Evolutionary conservation across 2,113 vertebrate species (phyloP).

Genomic region (Datnioides undecimradiatus): DNA sequence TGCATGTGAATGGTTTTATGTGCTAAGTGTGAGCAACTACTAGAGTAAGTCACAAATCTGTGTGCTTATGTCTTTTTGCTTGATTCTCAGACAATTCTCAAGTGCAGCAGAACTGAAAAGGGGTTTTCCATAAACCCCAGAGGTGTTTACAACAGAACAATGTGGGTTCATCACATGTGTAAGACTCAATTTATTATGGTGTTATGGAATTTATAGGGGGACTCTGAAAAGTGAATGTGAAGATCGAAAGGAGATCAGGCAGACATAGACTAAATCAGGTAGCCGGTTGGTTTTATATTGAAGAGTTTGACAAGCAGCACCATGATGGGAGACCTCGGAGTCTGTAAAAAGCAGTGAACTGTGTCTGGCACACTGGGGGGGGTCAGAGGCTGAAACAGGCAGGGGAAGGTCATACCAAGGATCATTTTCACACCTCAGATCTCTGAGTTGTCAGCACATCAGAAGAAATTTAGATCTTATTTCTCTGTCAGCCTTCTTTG

Average conservation of each 20-base stretch:
- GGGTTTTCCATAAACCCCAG: neutral
- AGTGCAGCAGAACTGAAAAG: neutral
- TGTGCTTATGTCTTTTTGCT: too few relatives aligned
- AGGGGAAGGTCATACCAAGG: conserved; percentile 20
- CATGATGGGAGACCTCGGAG: conserved; percentile 40
- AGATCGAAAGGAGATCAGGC: neutral
- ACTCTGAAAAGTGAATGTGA: neutral
- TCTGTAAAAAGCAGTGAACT: conserved; percentile 52
- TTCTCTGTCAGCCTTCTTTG: neutral
- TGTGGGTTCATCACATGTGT: neutral
- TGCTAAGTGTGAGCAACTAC: too few relatives aligned
- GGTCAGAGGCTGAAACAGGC: conserved; percentile 27
- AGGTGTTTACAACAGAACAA: neutral
- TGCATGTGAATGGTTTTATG: too few relatives aligned
- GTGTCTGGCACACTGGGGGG: conserved; percentile 44
- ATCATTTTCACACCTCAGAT: conserved; percentile 20
- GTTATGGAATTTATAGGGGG: neutral
- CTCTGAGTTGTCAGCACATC: conserved; percentile 32
- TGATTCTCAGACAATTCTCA: too few relatives aligned
- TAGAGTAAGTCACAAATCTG: too few relatives aligned
- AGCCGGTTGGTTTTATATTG: neutral
- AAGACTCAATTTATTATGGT: neutral
- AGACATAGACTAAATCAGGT: neutral
- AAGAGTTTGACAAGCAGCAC: conserved; percentile 46
- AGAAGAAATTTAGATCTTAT: conserved; percentile 8